Evolutionary conservation across 2,888 invertebrate species (phyloP).

Genomic region (Andrena marginata): DNA sequence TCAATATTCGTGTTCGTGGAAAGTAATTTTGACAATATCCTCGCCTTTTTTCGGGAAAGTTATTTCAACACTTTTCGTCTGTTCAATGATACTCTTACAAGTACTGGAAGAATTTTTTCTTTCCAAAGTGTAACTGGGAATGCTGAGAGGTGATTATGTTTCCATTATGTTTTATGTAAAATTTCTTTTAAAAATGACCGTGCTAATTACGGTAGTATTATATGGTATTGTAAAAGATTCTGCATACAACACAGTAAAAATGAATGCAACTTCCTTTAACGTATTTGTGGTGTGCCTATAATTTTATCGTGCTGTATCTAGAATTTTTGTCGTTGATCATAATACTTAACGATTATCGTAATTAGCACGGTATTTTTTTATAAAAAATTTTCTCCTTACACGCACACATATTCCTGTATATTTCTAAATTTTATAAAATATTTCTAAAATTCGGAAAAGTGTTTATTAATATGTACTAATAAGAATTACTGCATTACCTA

Average conservation of each 20-base stretch:
- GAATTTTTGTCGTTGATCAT: slow-evolving; percentile 1
- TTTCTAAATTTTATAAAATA: slow-evolving; percentile 7
- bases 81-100: too few relatives aligned
- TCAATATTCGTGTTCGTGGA: too few relatives aligned
- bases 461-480: slow-evolving; percentile 3
- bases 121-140: too few relatives aligned
- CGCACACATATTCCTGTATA: slow-evolving; percentile 1
- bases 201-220: too few relatives aligned
- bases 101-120: too few relatives aligned
- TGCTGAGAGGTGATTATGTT: too few relatives aligned
- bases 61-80: too few relatives aligned
- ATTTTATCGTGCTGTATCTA: neutral
- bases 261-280: neutral
- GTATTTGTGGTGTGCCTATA: neutral
- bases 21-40: too few relatives aligned
- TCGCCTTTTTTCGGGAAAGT: too few relatives aligned
- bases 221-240: too few relatives aligned
- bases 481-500: slow-evolving; percentile 1
- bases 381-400: neutral
- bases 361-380: slow-evolving; percentile 2
- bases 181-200: too few relatives aligned
- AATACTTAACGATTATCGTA: slow-evolving; percentile 2
- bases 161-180: too few relatives aligned
- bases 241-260: slow-evolving; percentile 4
- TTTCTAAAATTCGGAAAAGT: neutral